A percentile compares a stretch with the other conserved stretches of the same genome.
phyloP scores from a whole-genome alignment of 2,888 invertebrate species.

The Eupithecia inturbata region DNA sequence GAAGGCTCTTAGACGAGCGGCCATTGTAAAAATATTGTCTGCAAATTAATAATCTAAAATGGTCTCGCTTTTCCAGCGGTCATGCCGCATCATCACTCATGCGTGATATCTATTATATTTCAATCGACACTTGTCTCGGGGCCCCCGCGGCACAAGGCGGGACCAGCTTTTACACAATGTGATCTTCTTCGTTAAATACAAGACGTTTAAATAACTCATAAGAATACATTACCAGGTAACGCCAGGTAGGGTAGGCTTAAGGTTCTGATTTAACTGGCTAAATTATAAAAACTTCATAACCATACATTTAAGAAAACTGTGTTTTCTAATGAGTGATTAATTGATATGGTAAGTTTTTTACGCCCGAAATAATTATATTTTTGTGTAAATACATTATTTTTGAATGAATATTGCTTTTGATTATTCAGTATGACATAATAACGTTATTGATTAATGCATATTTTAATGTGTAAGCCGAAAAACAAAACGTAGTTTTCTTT shows the following conservation, averaged over 20 bases:
- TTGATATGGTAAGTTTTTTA: constrained; percentile 25
- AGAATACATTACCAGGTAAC: background rate
- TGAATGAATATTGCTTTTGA: background rate
- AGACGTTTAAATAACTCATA: background rate
- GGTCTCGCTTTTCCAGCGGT: too few species aligned
- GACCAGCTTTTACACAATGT: background rate
- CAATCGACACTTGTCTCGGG: background rate
- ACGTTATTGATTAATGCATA: background rate
- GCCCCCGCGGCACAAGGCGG: background rate
- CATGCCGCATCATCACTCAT: too few species aligned
- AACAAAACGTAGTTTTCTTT: background rate
- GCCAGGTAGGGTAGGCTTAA: too few species aligned
- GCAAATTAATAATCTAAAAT: too few species aligned
- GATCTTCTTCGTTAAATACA: background rate
- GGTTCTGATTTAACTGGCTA: background rate
- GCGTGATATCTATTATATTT: too few species aligned
- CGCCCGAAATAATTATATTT: background rate
- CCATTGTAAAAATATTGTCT: too few species aligned
- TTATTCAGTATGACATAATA: background rate
- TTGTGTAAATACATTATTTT: background rate
- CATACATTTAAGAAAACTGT: constrained; percentile 20
- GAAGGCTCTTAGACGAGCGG: too few species aligned
- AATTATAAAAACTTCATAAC: background rate
- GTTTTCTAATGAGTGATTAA: constrained; percentile 24
- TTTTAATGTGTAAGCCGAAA: background rate